These are phyloP conservation scores for Palloptera scutellata DNA, from an alignment of 2,888 invertebrate genomes.

Conservation along the genomic window DNA sequence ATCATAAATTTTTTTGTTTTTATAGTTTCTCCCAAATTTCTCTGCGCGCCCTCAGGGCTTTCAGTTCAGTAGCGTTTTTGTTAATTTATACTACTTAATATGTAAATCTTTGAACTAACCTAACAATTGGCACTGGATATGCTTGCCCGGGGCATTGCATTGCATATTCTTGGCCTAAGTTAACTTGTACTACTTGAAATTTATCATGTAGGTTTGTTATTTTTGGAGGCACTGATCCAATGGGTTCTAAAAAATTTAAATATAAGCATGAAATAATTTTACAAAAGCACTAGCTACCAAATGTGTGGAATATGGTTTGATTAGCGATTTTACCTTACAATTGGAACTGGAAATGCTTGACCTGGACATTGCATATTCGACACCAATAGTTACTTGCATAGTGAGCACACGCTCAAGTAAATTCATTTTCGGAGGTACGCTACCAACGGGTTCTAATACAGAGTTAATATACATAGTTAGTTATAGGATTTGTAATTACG, in stretches of 20 bases:
- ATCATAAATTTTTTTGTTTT: too few species aligned
- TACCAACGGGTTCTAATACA: conserved; percentile 67
- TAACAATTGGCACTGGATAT: conserved; percentile 76
- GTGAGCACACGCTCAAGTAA: conserved; percentile 71
- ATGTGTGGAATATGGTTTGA: neutral
- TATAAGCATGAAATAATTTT: neutral
- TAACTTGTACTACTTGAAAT: conserved; percentile 61
- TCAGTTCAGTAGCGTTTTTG: too few species aligned
- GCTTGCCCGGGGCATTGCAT: conserved; percentile 78
- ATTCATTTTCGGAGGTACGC: conserved; percentile 72
- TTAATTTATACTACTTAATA: neutral
- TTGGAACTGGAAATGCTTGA: conserved; percentile 76
- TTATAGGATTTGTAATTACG: neutral
- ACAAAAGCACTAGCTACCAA: neutral
- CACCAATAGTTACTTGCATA: conserved; percentile 65
- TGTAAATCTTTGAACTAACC: conserved; percentile 58
- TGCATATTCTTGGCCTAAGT: conserved; percentile 67
- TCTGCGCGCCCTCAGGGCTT: too few species aligned
- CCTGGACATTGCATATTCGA: conserved; percentile 74
- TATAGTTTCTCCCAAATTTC: too few species aligned
- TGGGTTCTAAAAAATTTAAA: conserved; percentile 60
- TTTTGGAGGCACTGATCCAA: conserved; percentile 69
- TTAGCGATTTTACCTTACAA: conserved; percentile 56
- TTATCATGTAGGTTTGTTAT: conserved; percentile 68
- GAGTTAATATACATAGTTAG: neutral